Conservation (phyloP, 2,797 vertebrate genomes). For the Hybognathus amarus region DNA sequence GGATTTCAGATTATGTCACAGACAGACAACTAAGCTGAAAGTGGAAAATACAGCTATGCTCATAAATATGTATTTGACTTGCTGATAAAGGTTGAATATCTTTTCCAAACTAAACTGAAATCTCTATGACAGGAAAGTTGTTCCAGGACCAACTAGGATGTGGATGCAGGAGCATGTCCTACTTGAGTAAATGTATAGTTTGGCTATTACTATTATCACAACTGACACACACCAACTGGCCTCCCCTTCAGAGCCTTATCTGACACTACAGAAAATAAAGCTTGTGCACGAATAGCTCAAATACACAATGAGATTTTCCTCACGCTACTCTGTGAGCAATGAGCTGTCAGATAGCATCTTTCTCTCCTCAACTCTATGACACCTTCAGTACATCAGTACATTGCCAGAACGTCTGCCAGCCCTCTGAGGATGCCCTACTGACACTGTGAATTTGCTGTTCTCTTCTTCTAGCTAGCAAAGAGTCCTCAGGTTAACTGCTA, state of each 20-base stretch:
- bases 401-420: not conserved
- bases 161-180: not conserved
- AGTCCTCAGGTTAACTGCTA: conserved; percentile 11
- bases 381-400: conserved; percentile 20
- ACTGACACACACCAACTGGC: conserved; percentile 22
- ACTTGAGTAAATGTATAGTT: not conserved
- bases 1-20: not conserved
- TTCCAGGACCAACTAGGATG: not conserved
- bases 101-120: not conserved
- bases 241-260: not conserved
- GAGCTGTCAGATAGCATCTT: conserved; percentile 30
- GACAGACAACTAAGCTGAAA: conserved; percentile 8
- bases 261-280: not conserved
- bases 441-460: conserved; percentile 13
- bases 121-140: not conserved
- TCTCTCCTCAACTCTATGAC: conserved; percentile 17
- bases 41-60: not conserved
- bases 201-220: conserved; percentile 25
- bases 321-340: not conserved
- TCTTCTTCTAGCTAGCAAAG: not conserved
- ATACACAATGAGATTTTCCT: conserved; percentile 6
- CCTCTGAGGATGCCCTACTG: conserved; percentile 1
- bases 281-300: not conserved
- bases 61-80: conserved; percentile 8
- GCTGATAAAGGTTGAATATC: not conserved